Conservation (phyloP, 1,140 invertebrate genomes). For the Ceratina calcarata region DNA sequence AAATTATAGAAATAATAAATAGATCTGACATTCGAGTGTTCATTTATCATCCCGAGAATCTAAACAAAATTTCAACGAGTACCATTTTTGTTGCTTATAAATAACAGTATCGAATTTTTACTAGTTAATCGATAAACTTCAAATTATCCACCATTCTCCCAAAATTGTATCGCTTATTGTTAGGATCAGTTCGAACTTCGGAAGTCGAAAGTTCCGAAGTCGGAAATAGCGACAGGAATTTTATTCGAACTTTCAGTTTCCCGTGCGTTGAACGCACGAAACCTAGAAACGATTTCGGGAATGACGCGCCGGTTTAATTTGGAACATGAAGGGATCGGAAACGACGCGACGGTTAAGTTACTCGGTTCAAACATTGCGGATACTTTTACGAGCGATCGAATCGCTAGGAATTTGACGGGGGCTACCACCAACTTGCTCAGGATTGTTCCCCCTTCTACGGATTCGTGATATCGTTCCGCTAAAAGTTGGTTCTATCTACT, state of each 20-base stretch:
- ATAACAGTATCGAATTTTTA: too few species aligned
- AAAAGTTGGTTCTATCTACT: conserved; percentile 7
- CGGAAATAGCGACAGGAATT: neutral
- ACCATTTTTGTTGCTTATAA: too few species aligned
- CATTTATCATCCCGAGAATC: too few species aligned
- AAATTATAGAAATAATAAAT: too few species aligned
- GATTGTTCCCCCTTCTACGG: neutral
- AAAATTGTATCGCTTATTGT: neutral
- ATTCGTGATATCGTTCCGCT: neutral
- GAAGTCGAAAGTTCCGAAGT: too few species aligned
- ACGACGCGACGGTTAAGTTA: too few species aligned
- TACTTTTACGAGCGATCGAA: conserved; percentile 25
- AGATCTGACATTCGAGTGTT: too few species aligned
- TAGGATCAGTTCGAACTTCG: neutral
- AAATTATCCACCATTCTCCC: neutral
- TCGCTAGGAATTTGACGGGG: conserved; percentile 17
- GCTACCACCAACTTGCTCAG: neutral
- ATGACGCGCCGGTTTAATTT: neutral
- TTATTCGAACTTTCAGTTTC: neutral
- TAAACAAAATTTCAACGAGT: too few species aligned
- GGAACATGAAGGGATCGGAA: too few species aligned
- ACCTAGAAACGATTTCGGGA: neutral
- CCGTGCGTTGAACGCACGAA: neutral
- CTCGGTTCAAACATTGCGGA: neutral
- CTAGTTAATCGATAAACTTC: too few species aligned